Base-by-base conservation (phyloP, 2,888 invertebrate species). In the Scelioninae gen. 1 region DNA sequence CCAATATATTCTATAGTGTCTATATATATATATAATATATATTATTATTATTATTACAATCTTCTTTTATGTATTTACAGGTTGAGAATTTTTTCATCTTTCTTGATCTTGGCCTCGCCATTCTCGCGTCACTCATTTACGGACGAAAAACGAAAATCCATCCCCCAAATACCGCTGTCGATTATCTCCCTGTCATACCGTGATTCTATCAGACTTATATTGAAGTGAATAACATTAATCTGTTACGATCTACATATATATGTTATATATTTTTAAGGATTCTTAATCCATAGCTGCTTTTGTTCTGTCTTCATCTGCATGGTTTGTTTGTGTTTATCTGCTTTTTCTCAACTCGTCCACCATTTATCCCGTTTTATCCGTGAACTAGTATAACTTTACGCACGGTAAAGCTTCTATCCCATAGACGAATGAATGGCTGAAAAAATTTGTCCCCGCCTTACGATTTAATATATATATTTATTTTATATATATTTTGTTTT, bases 181-280 rank as follows among this genome's bases (percentile, higher is more conserved):
- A 49, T 71, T 72, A 72, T 62, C 77, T 82, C 80, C 83, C 83
- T 80, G 80, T 80, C 80, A 74, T 80, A 62, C 49, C 71, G 66
- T 72, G 84, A 82, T 83, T 86, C 85, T 83, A 82, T 88, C 89
- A 88, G 90, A 90, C 90, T 90, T 90, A 88, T 88, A 84, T 86
- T 87, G 85, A 89, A 88, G 87, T 88, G 87, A 90, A 89, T 88
- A 88, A 90, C 89, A 88, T 88, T 86, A 87, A 86, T 86, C 85
- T 87, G 85, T 85, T n/a, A 86, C 85, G 86, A 87, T 88, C 87
- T 88, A 88, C 87, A 85, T 86, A 86, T 84, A 85, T 87, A 85
- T 74, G 81, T 74, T 82, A 82, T 77, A 77, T 77, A 82, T 71
- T 82, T 76, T 75, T 71, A 76, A 71, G 81, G 81, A 72, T 82